These are phyloP conservation scores for Acinonyx jubatus DNA, from an alignment of 2,113 vertebrate species.

Conservation along the genomic window DNA sequence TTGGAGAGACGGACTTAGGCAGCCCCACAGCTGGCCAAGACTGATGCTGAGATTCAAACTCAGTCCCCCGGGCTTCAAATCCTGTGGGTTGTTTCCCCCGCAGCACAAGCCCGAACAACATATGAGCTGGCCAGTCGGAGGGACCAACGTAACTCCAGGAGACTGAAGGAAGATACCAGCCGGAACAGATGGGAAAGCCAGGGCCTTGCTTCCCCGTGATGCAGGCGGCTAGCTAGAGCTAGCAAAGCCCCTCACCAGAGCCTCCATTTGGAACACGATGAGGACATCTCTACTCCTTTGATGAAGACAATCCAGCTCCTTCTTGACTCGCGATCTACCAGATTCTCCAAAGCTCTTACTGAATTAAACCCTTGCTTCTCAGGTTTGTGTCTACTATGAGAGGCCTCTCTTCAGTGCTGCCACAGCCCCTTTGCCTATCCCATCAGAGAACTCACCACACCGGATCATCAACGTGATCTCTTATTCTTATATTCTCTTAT, in stretches of 20 bases:
- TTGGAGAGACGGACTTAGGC: not conserved
- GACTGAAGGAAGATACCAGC: not conserved
- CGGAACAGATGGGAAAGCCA: not conserved
- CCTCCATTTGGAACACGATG: not conserved
- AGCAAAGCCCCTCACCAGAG: not conserved
- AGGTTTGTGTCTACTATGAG: not conserved
- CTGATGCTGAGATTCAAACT: not conserved
- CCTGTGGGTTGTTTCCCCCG: not conserved
- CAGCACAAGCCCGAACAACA: too few species aligned
- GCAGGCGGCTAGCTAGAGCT: not conserved
- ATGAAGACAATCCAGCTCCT: not conserved
- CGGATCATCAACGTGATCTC: accelerated
- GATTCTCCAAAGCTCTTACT: not conserved
- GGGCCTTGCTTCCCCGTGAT: not conserved
- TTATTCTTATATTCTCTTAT: too few species aligned
- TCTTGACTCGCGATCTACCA: accelerated
- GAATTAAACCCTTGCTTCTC: not conserved
- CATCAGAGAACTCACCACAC: not conserved
- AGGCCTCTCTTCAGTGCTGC: not conserved
- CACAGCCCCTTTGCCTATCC: not conserved
- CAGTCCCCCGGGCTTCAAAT: not conserved
- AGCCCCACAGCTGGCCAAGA: not conserved
- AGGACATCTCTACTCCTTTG: not conserved
- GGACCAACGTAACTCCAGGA: not conserved
- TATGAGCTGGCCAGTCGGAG: not conserved